Evolutionary conservation across 2,888 invertebrate species (phyloP).

Genomic region (Leuctra nigra): DNA sequence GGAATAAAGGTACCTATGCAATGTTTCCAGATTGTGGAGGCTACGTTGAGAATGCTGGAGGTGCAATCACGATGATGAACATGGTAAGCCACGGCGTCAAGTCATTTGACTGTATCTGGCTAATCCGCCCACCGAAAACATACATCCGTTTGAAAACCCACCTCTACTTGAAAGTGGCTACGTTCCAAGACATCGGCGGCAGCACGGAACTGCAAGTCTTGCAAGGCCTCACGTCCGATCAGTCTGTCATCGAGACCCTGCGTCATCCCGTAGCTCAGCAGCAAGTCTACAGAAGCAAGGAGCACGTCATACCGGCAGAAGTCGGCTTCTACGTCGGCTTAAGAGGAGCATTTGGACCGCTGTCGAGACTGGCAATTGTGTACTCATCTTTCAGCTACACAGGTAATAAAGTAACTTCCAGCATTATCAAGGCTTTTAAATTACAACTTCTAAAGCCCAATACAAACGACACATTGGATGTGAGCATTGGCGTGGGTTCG

Average conservation of each 20-base stretch:
- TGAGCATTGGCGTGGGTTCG: too few relatives aligned
- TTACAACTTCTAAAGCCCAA: too few relatives aligned
- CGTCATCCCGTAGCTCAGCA: constrained; percentile 44
- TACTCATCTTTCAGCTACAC: constrained; percentile 64
- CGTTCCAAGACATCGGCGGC: constrained; percentile 38
- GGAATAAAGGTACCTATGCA: too few relatives aligned
- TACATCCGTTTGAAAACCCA: constrained; percentile 60
- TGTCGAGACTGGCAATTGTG: constrained; percentile 58
- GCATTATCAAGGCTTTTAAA: too few relatives aligned
- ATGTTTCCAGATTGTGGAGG: constrained; percentile 61
- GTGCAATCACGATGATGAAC: constrained; percentile 69
- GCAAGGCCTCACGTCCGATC: constrained; percentile 60
- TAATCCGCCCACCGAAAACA: constrained; percentile 57
- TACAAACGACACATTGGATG: too few relatives aligned
- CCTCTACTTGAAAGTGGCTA: constrained; percentile 47
- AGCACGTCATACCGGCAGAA: constrained; percentile 54
- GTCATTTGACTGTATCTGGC: constrained; percentile 63
- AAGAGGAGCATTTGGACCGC: constrained; percentile 54
- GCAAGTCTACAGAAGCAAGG: constrained; percentile 39
- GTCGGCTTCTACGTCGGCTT: constrained; percentile 64
- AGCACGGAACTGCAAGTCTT: constrained; percentile 56
- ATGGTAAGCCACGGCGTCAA: constrained; percentile 49
- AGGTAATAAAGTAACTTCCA: too few relatives aligned
- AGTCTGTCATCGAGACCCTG: constrained; percentile 51
- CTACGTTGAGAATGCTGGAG: constrained; percentile 60